Evolutionary conservation across 2,113 vertebrate species (phyloP).

Genomic region (Macaca nemestrina): DNA sequence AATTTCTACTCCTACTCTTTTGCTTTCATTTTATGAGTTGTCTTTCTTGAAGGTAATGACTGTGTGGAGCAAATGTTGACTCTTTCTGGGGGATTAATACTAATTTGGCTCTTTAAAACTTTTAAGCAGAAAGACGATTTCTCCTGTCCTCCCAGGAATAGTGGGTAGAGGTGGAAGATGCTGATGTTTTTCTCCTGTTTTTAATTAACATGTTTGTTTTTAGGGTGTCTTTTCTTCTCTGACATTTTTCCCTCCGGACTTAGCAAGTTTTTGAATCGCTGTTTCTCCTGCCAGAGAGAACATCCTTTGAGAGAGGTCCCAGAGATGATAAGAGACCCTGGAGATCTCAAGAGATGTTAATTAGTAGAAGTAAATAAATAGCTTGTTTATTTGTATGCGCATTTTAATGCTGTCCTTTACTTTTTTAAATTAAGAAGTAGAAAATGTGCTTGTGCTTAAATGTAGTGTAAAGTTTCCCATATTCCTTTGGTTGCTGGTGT

Average conservation of each 20-base stretch:
- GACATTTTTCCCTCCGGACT: not conserved
- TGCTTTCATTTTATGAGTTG: not conserved
- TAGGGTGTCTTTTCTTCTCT: conserved; percentile 12
- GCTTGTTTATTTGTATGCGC: conserved; percentile 68
- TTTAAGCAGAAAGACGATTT: conserved; percentile 46
- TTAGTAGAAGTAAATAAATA: conserved; percentile 74
- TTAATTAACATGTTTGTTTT: conserved; percentile 66
- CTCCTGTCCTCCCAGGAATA: not conserved
- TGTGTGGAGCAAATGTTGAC: conserved; percentile 16
- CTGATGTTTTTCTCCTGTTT: conserved; percentile 35
- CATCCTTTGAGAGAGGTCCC: conserved; percentile 41
- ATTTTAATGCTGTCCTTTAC: conserved; percentile 68
- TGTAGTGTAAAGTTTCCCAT: conserved; percentile 55
- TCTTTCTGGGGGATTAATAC: conserved; percentile 22
- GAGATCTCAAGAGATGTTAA: conserved; percentile 73
- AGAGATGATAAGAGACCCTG: conserved; percentile 60
- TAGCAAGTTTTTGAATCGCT: conserved; percentile 29
- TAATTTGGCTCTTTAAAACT: conserved; percentile 60
- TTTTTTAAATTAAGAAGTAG: conserved; percentile 72
- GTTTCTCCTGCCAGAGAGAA: conserved; percentile 18
- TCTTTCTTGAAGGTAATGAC: not conserved
- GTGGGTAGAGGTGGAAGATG: conserved; percentile 6
- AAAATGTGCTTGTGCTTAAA: conserved; percentile 68
- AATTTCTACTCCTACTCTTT: not conserved
- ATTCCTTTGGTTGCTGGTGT: conserved; percentile 55